Percentiles rank a stretch among this genome's conserved stretches.
These are phyloP conservation scores for Drosophila tripunctata DNA, from an alignment of 2,888 invertebrate species.

Conservation along the genomic window DNA sequence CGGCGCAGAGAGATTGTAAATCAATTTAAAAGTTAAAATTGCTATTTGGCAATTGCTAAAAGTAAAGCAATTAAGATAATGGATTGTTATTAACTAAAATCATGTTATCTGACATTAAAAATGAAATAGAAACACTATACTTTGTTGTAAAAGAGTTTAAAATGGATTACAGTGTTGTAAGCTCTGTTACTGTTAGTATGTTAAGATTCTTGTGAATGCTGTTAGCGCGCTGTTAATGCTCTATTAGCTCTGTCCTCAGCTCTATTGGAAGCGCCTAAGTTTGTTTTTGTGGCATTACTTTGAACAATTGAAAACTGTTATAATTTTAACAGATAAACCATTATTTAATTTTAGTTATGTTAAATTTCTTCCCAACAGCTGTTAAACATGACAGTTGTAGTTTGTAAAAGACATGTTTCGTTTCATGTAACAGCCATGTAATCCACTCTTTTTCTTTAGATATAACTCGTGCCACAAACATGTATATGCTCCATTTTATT, in stretches of 20 bases:
- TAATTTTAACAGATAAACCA: background rate
- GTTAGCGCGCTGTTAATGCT: background rate
- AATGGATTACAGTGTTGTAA: too few relatives aligned
- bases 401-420: background rate
- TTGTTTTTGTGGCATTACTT: too few relatives aligned
- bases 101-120: too few relatives aligned
- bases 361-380: too few relatives aligned
- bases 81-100: too few relatives aligned
- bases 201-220: background rate
- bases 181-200: too few relatives aligned
- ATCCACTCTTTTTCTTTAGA: background rate
- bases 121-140: too few relatives aligned
- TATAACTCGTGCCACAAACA: background rate
- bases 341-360: too few relatives aligned
- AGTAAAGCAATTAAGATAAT: background rate
- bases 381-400: background rate
- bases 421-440: background rate
- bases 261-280: too few relatives aligned
- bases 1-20: slow-evolving; percentile 25
- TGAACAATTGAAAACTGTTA: too few relatives aligned
- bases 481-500: background rate
- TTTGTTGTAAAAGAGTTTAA: too few relatives aligned
- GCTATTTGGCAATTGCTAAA: background rate
- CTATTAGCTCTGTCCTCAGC: too few relatives aligned
- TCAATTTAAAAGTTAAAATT: slow-evolving; percentile 41